Percentiles rank a stretch among this genome's conserved stretches.
These are phyloP conservation scores for Xenops minutus DNA, from an alignment of 2,797 vertebrate genomes.

Conservation along the genomic window DNA sequence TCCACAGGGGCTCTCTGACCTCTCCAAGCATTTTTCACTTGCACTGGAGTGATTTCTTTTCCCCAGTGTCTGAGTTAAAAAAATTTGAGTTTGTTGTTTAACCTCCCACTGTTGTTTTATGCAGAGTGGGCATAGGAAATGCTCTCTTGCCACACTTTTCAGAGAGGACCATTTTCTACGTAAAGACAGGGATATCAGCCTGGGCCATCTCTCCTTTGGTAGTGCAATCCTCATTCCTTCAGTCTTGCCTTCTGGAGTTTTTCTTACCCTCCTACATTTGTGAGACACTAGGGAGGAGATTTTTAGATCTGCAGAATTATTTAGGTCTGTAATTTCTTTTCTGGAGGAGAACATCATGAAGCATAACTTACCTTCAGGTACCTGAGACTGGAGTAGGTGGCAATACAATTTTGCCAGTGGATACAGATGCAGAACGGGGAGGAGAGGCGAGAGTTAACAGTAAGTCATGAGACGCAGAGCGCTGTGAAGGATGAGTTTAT, in stretches of 20 bases:
- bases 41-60: neutral
- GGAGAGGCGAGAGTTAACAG: slow-evolving; percentile 32
- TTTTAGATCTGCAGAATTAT: neutral
- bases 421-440: neutral
- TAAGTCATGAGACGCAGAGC: slow-evolving; percentile 7
- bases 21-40: neutral
- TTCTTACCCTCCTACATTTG: neutral
- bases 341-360: neutral
- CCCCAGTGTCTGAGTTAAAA: neutral
- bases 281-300: neutral
- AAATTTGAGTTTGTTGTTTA: neutral
- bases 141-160: neutral
- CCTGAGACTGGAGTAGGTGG: neutral
- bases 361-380: neutral
- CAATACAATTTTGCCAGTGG: neutral
- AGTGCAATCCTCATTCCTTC: neutral
- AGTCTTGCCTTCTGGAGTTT: neutral
- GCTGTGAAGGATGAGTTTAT: slow-evolving; percentile 54
- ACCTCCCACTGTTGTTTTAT: neutral
- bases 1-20: neutral
- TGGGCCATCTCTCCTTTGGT: neutral
- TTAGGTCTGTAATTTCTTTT: neutral
- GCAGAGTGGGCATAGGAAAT: neutral
- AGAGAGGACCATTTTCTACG: neutral
- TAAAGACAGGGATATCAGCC: fast-evolving